A percentile compares a stretch with the other conserved stretches of the same genome.
Evolutionary conservation across 2,113 vertebrate genomes (phyloP).

Genomic region (Cyphomyrus discorhynchus): DNA sequence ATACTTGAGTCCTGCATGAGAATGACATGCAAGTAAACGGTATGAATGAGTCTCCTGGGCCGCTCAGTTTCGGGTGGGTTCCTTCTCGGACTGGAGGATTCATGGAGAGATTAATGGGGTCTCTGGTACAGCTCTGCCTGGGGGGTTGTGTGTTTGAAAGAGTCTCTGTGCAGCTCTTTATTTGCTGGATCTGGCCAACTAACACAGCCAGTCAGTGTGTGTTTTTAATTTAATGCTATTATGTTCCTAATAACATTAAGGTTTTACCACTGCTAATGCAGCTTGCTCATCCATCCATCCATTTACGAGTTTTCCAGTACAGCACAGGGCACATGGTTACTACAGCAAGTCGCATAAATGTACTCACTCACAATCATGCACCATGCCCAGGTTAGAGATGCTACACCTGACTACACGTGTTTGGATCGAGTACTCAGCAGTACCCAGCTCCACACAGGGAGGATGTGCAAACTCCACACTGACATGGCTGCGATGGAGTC

Average conservation of each 20-base stretch:
- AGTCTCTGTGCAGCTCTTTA: background rate
- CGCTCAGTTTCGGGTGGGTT: background rate
- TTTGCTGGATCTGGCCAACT: background rate
- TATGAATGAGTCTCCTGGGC: constrained; percentile 1
- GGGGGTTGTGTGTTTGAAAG: background rate
- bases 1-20: background rate
- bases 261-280: background rate
- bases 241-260: background rate
- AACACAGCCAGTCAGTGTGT: background rate
- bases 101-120: constrained; percentile 8
- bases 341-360: background rate
- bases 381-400: background rate
- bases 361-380: background rate
- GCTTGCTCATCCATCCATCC: background rate
- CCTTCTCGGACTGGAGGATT: background rate
- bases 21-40: background rate
- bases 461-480: background rate
- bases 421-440: background rate
- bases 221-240: background rate
- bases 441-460: background rate
- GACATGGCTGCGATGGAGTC: background rate
- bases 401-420: background rate
- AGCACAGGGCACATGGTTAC: background rate
- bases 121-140: background rate
- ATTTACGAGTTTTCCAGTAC: background rate